These are phyloP conservation scores for Heliothis virescens DNA, from an alignment of 1,140 invertebrate genomes.

Conservation along the genomic window DNA sequence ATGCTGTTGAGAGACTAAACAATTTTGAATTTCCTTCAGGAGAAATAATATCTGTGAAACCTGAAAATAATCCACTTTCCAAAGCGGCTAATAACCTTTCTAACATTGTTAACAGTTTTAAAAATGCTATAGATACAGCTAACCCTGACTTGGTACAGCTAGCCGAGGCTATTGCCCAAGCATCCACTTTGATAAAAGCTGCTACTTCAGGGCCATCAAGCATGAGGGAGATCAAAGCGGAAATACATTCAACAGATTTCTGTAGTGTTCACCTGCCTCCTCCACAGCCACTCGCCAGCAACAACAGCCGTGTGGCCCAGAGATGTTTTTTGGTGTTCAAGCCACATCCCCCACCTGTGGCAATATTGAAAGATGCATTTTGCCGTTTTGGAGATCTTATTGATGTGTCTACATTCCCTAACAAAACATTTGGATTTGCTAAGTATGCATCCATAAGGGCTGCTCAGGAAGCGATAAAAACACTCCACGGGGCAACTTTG, in stretches of 20 bases:
- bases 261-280: slow-evolving; percentile 90
- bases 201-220: slow-evolving; percentile 59
- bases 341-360: slow-evolving; percentile 92
- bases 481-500: slow-evolving; percentile 92
- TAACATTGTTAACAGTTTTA: slow-evolving; percentile 76
- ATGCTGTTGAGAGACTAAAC: slow-evolving; percentile 75
- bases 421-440: slow-evolving; percentile 96
- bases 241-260: slow-evolving; percentile 57
- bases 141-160: slow-evolving; percentile 71
- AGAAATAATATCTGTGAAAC: slow-evolving; percentile 73
- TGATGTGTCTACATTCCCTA: slow-evolving; percentile 95
- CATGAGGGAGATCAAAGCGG: slow-evolving; percentile 44
- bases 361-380: slow-evolving; percentile 95
- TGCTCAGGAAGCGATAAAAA: slow-evolving; percentile 92
- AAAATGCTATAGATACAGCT: slow-evolving; percentile 69
- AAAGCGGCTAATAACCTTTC: slow-evolving; percentile 73
- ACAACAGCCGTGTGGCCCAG: slow-evolving; percentile 65
- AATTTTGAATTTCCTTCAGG: slow-evolving; percentile 82
- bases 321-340: slow-evolving; percentile 92
- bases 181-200: slow-evolving; percentile 76
- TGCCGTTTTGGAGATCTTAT: slow-evolving; percentile 97
- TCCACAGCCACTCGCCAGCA: slow-evolving; percentile 90
- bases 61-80: slow-evolving; percentile 69
- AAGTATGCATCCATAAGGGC: slow-evolving; percentile 93
- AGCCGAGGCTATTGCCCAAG: slow-evolving; percentile 78